Base-by-base conservation (phyloP, 2,113 vertebrate species). In the Anhinga rufa region DNA sequence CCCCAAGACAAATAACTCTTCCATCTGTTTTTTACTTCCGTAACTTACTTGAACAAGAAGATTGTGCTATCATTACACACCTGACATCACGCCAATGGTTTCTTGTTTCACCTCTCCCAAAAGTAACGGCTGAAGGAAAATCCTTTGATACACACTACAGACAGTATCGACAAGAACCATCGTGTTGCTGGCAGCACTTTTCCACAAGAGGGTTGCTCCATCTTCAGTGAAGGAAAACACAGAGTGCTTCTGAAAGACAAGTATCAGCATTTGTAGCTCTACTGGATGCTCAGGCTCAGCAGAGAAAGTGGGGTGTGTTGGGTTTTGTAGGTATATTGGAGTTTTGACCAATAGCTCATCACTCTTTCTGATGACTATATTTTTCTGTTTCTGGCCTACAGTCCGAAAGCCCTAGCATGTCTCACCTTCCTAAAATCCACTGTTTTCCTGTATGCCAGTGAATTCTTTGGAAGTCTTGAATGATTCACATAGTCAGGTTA, bases 71-170 rank as follows among this genome's bases (percentile, higher is more conserved):
- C 13, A 42, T 55, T 81, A 29, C 32, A 17, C 55, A 86, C 19
- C 10, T 92, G 69, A 74, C 24, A 17, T 52, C 20, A 18, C 2
- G 4, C 46, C 29, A 48, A 0, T 32, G 9, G 22, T 71, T 88
- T 48, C 11, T 70, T 89, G 32, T 17, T 80, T 81, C 25, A 36
- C 22, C 11, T 62, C 29, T 94, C 57, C 12, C n/a, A 32, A 26
- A 90, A 48, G 17, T 83, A 89, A 21, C 3, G 68, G 38, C 40
- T 46, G 31, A 69, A 72, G 49, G 34, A 80, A 36, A 61, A 3
- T 60, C 29, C 32, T 68, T 44, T 42, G n/a, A 15, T 86, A 12
- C 0, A 15, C 7, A 2, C 20, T 32, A 7, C 0, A 0, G 5
- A 55, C 62, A 38, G 12, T 52, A 32, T 38, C 3, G 5, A 0